Evolutionary conservation across 2,113 vertebrate species (phyloP), one percentile per base, ranked within the genome.

Genomic region (Galemys pyrenaicus): DNA sequence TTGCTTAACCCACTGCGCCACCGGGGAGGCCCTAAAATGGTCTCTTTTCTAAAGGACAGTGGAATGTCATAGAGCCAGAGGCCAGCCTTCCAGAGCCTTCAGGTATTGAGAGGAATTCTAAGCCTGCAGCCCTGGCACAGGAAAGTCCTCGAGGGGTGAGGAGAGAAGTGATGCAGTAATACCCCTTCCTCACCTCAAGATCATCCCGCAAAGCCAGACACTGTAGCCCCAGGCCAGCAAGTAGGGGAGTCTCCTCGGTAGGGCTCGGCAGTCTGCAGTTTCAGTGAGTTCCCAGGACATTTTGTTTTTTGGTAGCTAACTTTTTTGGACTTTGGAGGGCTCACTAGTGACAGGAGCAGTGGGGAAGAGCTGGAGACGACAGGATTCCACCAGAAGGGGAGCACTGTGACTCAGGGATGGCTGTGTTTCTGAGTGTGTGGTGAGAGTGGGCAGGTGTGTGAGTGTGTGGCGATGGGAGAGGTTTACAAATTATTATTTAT

Each of bases 351-450:
- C 19, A 28, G 46, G 10, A 20, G 22, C 20, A n/a, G 10, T 11
- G 37, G 35, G 39, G 51, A 68, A n/a, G 19, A 58, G 60, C 58
- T n/a, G n/a, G n/a, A n/a, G n/a, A n/a, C n/a, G n/a, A n/a, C n/a
- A 41, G 49, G 28, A 20, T 60, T 1, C 49, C 37, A 3, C 37
- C 3, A 64, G 91, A 44, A 64, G 41, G 13, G 9, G 13, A 26
- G 19, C 32, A 32, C 41, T 5, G 1, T n/a, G 37, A 65, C 12
- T 46, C 67, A 39, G 12, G 60, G 39, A 5, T 37, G 41, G 44
- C 32, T 4, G n/a, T n/a, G n/a, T n/a, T n/a, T 2, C 1, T 19
- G 26, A 26, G 73, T 13, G n/a, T n/a, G 3, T 4, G 44, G 19
- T n/a, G 39, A 13, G 5, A 62, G 5, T 44, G 6, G 13, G 39